phyloP scores from a whole-genome alignment of 1,140 invertebrate genomes.

The Paraescarpia echinospica region DNA sequence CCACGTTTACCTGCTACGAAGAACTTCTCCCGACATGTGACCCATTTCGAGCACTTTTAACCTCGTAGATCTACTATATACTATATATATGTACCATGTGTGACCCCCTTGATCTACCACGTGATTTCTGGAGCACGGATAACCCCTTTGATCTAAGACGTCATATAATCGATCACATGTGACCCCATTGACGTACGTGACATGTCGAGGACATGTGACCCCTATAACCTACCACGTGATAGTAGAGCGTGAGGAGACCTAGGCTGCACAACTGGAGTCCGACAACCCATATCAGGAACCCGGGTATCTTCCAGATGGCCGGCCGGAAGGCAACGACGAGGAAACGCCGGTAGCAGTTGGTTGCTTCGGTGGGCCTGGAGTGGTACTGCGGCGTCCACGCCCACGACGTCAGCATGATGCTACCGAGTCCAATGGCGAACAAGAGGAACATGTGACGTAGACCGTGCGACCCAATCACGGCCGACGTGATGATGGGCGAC shows the following conservation, averaged over 20 bases:
- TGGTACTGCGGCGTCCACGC: not conserved
- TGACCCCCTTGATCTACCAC: too few species aligned
- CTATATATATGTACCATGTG: too few species aligned
- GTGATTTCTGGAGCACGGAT: too few species aligned
- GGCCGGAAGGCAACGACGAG: not conserved
- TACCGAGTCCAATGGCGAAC: not conserved
- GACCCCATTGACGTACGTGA: not conserved
- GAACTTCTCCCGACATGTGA: not conserved
- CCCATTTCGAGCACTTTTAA: too few species aligned
- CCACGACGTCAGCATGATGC: not conserved
- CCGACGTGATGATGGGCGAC: not conserved
- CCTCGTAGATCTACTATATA: too few species aligned
- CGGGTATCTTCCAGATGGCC: not conserved
- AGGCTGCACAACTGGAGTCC: not conserved
- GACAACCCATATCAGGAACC: not conserved
- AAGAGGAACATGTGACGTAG: not conserved
- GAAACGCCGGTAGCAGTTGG: not conserved
- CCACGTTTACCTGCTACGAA: not conserved
- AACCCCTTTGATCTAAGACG: too few species aligned
- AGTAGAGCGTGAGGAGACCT: not conserved
- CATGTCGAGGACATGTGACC: not conserved
- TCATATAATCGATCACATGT: not conserved
- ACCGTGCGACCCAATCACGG: not conserved
- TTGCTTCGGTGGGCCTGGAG: not conserved
- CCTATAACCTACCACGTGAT: not conserved